phyloP scores from a whole-genome alignment of 2,888 invertebrate genomes.

The Cinara cedri region DNA sequence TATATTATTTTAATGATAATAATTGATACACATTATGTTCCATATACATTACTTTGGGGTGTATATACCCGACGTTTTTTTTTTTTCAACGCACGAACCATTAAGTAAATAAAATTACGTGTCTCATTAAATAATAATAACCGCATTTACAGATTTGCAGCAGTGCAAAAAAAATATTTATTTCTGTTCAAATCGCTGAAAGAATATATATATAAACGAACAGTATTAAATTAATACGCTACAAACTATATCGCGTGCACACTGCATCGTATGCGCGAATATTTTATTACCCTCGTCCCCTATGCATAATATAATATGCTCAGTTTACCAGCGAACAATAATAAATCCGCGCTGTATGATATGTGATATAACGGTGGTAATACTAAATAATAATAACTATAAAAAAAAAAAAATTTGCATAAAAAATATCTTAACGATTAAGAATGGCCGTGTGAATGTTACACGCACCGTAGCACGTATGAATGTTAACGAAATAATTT shows the following conservation, averaged over 20 bases:
- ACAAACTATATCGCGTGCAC: conserved; percentile 13
- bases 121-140: neutral
- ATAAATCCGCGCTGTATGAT: neutral
- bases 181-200: conserved; percentile 11
- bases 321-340: neutral
- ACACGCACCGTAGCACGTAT: no score
- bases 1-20: no score
- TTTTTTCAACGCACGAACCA: neutral
- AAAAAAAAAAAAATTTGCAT: neutral
- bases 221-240: conserved; percentile 7
- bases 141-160: neutral
- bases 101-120: neutral
- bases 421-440: neutral
- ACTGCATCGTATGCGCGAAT: neutral
- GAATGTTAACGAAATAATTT: neutral
- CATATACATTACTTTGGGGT: no score
- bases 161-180: neutral
- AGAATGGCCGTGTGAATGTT: neutral
- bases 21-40: no score
- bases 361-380: no score
- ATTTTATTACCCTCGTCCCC: conserved; percentile 20
- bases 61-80: neutral
- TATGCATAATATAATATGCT: neutral
- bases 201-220: conserved; percentile 27
- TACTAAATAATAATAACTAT: neutral